phyloP scores from a whole-genome alignment of 2,797 vertebrate genomes.

The Paedocypris micromegethes region DNA sequence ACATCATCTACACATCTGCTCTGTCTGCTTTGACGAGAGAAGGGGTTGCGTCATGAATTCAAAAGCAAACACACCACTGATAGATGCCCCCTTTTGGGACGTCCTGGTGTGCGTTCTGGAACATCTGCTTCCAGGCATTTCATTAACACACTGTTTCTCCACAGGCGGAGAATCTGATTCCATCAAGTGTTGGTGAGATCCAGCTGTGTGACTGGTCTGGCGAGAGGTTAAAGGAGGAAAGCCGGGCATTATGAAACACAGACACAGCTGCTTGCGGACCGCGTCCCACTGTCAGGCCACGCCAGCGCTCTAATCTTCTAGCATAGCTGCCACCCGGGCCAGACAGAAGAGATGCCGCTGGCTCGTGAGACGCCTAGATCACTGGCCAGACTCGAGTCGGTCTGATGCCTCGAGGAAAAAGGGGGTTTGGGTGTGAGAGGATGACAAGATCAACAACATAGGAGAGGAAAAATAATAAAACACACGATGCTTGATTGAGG shows the following conservation, averaged over 20 bases:
- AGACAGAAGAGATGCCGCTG: constrained; percentile 53
- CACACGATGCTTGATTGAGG: constrained; percentile 6
- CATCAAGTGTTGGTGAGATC: constrained; percentile 52
- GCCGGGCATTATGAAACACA: constrained; percentile 63
- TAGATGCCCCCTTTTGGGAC: constrained; percentile 34
- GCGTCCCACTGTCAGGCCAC: constrained; percentile 58
- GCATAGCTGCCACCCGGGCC: constrained; percentile 60
- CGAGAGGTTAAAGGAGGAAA: constrained; percentile 17
- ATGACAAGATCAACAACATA: constrained; percentile 18
- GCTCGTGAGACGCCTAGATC: constrained; percentile 53
- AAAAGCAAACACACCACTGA: constrained; percentile 30
- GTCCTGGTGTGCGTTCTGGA: constrained; percentile 28
- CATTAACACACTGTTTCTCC: constrained; percentile 35
- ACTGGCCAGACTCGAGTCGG: constrained; percentile 32
- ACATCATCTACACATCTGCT: neutral
- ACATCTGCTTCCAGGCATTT: constrained; percentile 48
- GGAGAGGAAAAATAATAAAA: constrained; percentile 1
- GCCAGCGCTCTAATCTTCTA: constrained; percentile 63
- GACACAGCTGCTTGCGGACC: constrained; percentile 68
- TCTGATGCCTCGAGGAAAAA: neutral
- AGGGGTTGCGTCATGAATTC: constrained; percentile 29
- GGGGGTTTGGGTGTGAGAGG: constrained; percentile 4
- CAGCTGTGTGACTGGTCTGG: constrained; percentile 50
- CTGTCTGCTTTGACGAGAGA: constrained; percentile 21
- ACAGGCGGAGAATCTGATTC: constrained; percentile 53